Evolutionary conservation across 2,888 invertebrate genomes (phyloP), one percentile per base, ranked within the genome.

Genomic region (Lithophane leautieri): DNA sequence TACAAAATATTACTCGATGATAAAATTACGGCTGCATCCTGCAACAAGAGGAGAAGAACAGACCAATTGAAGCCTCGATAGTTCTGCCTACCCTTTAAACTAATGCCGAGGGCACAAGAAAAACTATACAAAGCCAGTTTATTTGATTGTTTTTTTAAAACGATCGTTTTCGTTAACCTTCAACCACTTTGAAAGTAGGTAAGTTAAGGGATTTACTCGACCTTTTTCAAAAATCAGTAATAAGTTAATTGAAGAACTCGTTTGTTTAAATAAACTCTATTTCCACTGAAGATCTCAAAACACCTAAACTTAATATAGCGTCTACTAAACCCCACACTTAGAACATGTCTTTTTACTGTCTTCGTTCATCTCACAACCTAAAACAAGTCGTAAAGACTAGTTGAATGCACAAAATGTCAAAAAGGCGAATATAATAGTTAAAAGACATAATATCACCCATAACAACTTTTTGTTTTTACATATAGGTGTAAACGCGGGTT

Each of bases 161-260:
- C 22, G 19, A 28, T 50, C 16, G 8, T 42, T 75, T 62, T 58
- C 50, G 16, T 52, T 12, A 56, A 40, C 0, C 16, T 19, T 28
- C 12, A 70, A 12, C 1, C 44, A 58, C 56, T 73, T 72, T 72
- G 19, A 72, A 44, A n/a, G 34, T 14, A 50, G 19, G 34, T 14
- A 50, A 19, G 8, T 19, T 6, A 8, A 50, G 2, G 50, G 50
- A 8, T 19, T 50, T 19, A 0, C 50, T 19, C 19, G 50, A 50
- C 7, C 47, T 19, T 50, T 47, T 16, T n/a, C n/a, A n/a, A n/a
- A n/a, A n/a, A n/a, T n/a, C n/a, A n/a, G n/a, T n/a, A n/a, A n/a
- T n/a, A n/a, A n/a, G n/a, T 25, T 58, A 25, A 58, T 9, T 16
- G 19, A 58, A 58, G 16, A 16, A 4, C 58, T 16, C 8, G 25